Percentiles rank a stretch among this genome's conserved stretches.
phyloP scores from a whole-genome alignment of 2,888 invertebrate species.

The Nomada lathburiana region DNA sequence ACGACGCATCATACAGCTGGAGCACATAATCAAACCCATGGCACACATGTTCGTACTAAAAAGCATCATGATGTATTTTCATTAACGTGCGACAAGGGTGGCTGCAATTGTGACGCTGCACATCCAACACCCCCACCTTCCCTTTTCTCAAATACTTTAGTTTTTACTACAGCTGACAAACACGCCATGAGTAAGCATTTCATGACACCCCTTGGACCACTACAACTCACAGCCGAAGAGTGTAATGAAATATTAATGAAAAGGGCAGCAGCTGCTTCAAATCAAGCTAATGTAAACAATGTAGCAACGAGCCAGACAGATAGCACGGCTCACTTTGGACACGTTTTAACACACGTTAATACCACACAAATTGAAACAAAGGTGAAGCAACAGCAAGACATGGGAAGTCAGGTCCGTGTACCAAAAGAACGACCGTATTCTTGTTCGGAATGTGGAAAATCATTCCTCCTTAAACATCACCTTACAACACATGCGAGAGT shows the following conservation, averaged over 20 bases:
- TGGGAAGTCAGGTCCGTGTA: conserved; percentile 85
- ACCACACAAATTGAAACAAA: conserved; percentile 86
- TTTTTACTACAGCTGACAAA: conserved; percentile 83
- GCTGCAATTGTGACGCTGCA: conserved; percentile 83
- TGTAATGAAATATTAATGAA: conserved; percentile 92
- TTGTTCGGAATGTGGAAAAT: conserved; percentile 93
- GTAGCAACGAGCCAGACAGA: conserved; percentile 81
- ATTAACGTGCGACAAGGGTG: conserved; percentile 82
- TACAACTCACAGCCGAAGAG: conserved; percentile 91
- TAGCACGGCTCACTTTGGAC: conserved; percentile 80
- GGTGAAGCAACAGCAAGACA: conserved; percentile 87
- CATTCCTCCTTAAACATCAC: conserved; percentile 93
- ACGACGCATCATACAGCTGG: conserved; percentile 78
- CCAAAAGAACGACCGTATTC: conserved; percentile 92
- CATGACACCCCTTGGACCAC: conserved; percentile 90
- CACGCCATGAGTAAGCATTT: conserved; percentile 87
- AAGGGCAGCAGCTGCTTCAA: conserved; percentile 88
- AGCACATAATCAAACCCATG: conserved; percentile 85
- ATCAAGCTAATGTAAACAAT: conserved; percentile 79
- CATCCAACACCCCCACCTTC: conserved; percentile 81
- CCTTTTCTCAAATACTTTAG: conserved; percentile 82
- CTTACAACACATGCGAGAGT: conserved; percentile 93
- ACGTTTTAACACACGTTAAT: conserved; percentile 83
- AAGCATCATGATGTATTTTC: conserved; percentile 83
- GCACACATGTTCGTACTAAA: conserved; percentile 82